Evolutionary conservation across 2,888 invertebrate genomes (phyloP), one percentile per base, ranked within the genome.

Genomic region (Craniophora ligustri): DNA sequence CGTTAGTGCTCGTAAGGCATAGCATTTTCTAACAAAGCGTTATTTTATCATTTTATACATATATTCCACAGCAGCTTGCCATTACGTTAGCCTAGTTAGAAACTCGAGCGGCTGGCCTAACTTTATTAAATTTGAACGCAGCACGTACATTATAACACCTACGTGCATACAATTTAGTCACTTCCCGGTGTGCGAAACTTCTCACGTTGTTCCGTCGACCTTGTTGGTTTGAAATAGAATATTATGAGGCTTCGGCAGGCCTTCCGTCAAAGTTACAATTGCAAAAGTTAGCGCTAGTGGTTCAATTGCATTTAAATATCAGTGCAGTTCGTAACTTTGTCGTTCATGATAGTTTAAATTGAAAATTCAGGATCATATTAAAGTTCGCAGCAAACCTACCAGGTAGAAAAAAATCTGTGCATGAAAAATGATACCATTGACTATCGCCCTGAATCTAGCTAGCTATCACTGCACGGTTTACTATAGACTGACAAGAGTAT

Each of bases 41-140:
- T 23, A 10, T n/a, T n/a, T n/a, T n/a, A n/a, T n/a, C n/a, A n/a
- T n/a, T n/a, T n/a, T n/a, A n/a, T n/a, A n/a, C n/a, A n/a, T 16
- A 1, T 35, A 35, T 18, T 21, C n/a, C 21, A 45, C 23, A 41
- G 42, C 21, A 15, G 32, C 23, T 15, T 28, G n/a, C 28, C 23
- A 28, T 55, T 26, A 51, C 31, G 41, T n/a, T n/a, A 31, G 49
- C 36, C 55, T 50, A 53, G 59, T 67, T 64, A 54, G 32, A 32
- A 71, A 69, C 55, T 72, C 32, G 39, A 18, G 13, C 16, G 32
- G 44, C 39, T 28, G 5, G 36, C 14, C 40, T 45, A 63, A 74
- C 47, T 70, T 70, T 67, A 70, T 73, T 71, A 60, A 73, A 66
- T 71, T 73, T 48, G 38, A 54, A 58, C 64, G 44, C 50, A 47